Conservation (phyloP, 2,113 vertebrate genomes). For the Colossoma macropomum region DNA sequence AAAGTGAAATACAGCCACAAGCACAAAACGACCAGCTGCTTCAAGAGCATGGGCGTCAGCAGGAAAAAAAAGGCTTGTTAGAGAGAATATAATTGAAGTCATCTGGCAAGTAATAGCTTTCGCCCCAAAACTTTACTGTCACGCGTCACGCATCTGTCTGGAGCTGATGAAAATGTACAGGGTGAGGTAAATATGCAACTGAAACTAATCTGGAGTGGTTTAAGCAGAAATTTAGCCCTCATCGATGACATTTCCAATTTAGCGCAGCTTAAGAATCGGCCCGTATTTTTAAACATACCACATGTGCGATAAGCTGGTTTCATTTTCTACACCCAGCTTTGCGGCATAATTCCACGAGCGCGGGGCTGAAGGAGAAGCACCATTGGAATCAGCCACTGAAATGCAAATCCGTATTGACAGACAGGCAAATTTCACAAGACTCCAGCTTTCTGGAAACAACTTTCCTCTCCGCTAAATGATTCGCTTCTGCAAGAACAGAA, state of each 20-base stretch:
- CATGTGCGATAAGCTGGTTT: constrained; percentile 38
- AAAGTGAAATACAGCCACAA: constrained; percentile 56
- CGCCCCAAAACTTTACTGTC: constrained; percentile 44
- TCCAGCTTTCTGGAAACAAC: constrained; percentile 8
- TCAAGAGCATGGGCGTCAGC: constrained; percentile 65
- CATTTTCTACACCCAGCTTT: constrained; percentile 29
- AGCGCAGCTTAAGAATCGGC: constrained; percentile 48
- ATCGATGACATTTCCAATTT: constrained; percentile 64
- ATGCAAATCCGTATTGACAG: constrained; percentile 50
- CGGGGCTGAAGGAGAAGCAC: constrained; percentile 28
- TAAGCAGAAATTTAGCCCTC: constrained; percentile 49
- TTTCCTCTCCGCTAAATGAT: background rate
- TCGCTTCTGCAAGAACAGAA: background rate
- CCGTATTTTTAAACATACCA: constrained; percentile 43
- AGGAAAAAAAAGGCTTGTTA: constrained; percentile 57
- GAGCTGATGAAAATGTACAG: constrained; percentile 42
- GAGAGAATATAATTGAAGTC: constrained; percentile 55
- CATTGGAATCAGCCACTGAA: constrained; percentile 17
- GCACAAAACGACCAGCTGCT: constrained; percentile 78
- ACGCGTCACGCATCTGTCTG: constrained; percentile 36
- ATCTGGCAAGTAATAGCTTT: constrained; percentile 53
- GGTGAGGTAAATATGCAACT: constrained; percentile 39
- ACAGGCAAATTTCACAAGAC: constrained; percentile 38
- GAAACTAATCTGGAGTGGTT: constrained; percentile 58
- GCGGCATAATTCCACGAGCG: constrained; percentile 34